These are phyloP conservation scores for Xyrichtys novacula DNA, from an alignment of 2,797 vertebrate species.

Conservation along the genomic window DNA sequence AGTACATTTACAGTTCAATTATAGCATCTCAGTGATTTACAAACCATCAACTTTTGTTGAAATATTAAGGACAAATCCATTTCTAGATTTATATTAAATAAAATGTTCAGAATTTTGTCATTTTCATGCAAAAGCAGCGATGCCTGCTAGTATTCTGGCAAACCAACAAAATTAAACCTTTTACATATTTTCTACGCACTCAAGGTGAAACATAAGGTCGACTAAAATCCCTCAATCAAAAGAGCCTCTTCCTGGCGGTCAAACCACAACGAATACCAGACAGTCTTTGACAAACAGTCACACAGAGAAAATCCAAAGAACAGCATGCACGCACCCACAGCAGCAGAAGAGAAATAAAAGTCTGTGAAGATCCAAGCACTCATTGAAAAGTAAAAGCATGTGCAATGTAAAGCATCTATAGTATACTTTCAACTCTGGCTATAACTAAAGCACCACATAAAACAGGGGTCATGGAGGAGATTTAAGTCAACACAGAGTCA, in stretches of 20 bases:
- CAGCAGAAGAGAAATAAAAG: conserved; percentile 23
- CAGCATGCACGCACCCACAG: conserved; percentile 27
- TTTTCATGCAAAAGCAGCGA: no score
- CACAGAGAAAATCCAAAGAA: conserved; percentile 7
- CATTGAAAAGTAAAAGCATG: no score
- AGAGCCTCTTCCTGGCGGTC: conserved; percentile 6
- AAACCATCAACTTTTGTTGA: no score
- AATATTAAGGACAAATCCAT: no score
- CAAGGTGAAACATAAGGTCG: neutral
- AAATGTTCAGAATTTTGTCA: no score
- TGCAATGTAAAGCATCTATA: no score
- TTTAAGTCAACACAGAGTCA: conserved; percentile 1
- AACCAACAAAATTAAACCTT: no score
- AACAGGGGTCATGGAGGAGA: conserved; percentile 13
- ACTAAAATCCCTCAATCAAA: conserved; percentile 42
- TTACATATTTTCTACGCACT: no score
- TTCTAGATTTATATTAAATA: no score
- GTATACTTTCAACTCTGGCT: neutral
- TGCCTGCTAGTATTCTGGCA: no score
- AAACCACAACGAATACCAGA: conserved; percentile 46
- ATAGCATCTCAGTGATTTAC: no score
- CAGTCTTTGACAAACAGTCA: neutral
- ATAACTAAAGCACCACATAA: conserved; percentile 16
- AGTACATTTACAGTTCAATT: no score
- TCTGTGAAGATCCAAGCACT: conserved; percentile 18